These are phyloP conservation scores for Polypterus bichir DNA, from an alignment of 2,113 vertebrate species.

Conservation along the genomic window DNA sequence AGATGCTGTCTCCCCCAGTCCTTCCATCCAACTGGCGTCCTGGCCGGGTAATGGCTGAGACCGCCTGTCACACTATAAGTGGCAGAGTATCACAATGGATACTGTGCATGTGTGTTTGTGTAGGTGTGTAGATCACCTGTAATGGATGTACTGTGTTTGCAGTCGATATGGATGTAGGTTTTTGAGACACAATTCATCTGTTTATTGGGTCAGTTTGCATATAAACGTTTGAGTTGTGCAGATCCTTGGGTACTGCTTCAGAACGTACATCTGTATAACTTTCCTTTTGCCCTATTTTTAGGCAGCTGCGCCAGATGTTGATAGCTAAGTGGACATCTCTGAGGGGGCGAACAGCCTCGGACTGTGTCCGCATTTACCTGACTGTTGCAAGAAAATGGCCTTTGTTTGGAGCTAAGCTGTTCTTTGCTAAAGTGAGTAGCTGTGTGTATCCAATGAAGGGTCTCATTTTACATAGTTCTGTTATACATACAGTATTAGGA, in stretches of 20 bases:
- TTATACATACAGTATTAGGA: background rate
- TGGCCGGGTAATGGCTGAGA: no score
- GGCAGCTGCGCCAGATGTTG: conserved; percentile 75
- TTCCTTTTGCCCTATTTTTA: conserved; percentile 29
- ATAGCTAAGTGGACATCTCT: conserved; percentile 85
- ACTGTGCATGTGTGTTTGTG: no score
- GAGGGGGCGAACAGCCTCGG: conserved; percentile 65
- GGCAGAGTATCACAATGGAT: no score
- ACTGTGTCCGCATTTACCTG: conserved; percentile 87
- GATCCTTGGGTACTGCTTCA: background rate
- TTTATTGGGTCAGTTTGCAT: no score
- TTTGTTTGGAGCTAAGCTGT: conserved; percentile 84
- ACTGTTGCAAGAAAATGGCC: conserved; percentile 89
- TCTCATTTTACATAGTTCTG: background rate
- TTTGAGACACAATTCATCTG: no score
- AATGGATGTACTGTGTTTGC: no score
- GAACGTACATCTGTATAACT: conserved; percentile 1
- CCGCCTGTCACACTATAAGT: no score
- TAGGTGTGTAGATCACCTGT: no score
- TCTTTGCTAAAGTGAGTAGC: conserved; percentile 71
- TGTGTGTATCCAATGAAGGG: background rate
- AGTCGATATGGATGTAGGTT: no score
- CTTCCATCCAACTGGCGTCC: no score
- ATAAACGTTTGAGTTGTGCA: no score
- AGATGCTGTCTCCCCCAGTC: no score